Percentiles rank a stretch among this genome's conserved stretches.
Conservation (phyloP, 2,888 invertebrate genomes). For the Dolichopus griseipennis region DNA sequence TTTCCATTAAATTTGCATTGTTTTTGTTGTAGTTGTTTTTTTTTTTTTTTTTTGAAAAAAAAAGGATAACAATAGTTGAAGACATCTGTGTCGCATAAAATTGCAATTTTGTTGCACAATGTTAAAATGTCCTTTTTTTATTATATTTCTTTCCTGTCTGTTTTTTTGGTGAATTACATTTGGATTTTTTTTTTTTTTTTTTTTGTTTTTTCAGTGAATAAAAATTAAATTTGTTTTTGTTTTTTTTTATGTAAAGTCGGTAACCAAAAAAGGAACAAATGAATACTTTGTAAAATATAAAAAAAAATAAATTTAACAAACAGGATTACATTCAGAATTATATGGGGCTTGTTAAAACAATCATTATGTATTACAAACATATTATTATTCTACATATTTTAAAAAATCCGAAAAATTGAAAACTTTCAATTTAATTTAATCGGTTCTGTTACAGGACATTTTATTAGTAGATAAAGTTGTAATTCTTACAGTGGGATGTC, state of each 20-base stretch:
- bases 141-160: neutral
- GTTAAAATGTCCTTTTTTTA: neutral
- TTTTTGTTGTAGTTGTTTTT: too few relatives aligned
- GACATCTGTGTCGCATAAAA: constrained; percentile 6
- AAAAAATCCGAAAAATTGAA: too few relatives aligned
- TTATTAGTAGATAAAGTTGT: too few relatives aligned
- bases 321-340: constrained; percentile 1
- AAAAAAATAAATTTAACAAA: neutral
- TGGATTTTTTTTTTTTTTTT: too few relatives aligned
- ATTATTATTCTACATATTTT: too few relatives aligned
- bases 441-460: too few relatives aligned
- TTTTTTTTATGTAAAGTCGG: neutral
- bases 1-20: neutral
- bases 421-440: too few relatives aligned
- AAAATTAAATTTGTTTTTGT: neutral
- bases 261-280: neutral
- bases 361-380: neutral
- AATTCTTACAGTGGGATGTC: too few relatives aligned
- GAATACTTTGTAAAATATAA: neutral
- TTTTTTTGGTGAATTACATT: neutral
- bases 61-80: neutral
- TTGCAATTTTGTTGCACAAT: constrained; percentile 6
- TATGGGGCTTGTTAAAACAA: neutral
- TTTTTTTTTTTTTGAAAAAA: too few relatives aligned
- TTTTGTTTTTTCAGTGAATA: neutral